These are phyloP conservation scores for Rhagoletis zephyria DNA, from an alignment of 1,140 invertebrate species.

Conservation along the genomic window DNA sequence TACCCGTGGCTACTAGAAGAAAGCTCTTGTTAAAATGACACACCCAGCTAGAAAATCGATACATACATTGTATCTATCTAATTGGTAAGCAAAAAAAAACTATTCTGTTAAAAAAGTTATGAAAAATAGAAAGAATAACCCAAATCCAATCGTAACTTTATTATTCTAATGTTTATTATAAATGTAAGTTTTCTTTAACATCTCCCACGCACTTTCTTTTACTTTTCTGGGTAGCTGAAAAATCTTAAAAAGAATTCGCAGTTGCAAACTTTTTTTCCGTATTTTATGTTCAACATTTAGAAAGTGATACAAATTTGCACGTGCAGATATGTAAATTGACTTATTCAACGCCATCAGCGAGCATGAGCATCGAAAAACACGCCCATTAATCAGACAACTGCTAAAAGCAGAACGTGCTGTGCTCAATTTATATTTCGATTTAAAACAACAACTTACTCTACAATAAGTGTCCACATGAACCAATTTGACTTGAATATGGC, in stretches of 20 bases:
- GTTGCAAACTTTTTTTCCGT: background rate
- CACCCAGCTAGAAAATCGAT: no score
- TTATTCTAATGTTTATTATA: no score
- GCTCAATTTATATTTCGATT: background rate
- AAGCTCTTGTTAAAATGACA: no score
- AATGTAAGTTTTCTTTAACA: no score
- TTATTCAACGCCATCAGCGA: background rate
- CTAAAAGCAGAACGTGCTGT: background rate
- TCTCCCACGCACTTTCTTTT: no score
- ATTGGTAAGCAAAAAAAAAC: no score
- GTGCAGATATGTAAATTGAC: constrained; percentile 20
- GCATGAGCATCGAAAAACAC: background rate
- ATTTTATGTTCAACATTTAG: background rate
- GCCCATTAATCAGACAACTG: constrained; percentile 1
- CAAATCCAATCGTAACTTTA: no score
- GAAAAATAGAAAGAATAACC: no score
- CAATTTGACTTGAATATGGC: background rate
- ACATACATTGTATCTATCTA: no score
- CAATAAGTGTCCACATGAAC: background rate
- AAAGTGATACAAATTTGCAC: constrained; percentile 43
- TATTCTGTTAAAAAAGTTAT: no score
- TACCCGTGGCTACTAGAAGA: no score
- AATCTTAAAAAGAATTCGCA: background rate
- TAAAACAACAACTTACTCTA: constrained; percentile 32
- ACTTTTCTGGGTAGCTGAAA: no score